Conservation (phyloP, 2,113 vertebrate species). For the Chaetodon trifascialis region DNA sequence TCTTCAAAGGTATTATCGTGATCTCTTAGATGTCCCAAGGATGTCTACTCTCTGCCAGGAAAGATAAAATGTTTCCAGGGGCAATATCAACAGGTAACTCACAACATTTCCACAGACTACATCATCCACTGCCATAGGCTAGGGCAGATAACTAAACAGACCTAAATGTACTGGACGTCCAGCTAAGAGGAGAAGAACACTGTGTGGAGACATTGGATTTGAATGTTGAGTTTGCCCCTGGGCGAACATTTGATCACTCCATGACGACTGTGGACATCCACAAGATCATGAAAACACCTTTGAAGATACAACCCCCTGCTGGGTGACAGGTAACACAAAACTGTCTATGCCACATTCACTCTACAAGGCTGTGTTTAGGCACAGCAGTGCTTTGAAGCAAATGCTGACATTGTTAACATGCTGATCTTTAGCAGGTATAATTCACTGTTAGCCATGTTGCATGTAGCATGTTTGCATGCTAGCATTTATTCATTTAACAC, state of each 20-base stretch:
- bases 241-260: slow-evolving; percentile 5
- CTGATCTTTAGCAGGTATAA: neutral
- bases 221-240: neutral
- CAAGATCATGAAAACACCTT: slow-evolving; percentile 8
- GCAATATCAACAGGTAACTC: slow-evolving; percentile 7
- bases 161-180: neutral
- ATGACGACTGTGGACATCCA: neutral
- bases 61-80: slow-evolving; percentile 25
- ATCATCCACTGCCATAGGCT: neutral
- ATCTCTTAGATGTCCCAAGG: neutral
- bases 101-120: neutral
- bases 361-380: neutral
- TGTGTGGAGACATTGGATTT: neutral
- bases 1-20: slow-evolving; percentile 28
- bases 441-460: too few relatives aligned
- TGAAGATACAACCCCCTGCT: neutral
- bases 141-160: neutral
- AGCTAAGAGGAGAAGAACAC: neutral
- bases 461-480: too few relatives aligned
- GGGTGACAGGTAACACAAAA: neutral
- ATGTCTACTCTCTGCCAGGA: slow-evolving; percentile 4
- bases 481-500: neutral
- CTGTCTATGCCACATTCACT: neutral
- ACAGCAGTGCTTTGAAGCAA: neutral
- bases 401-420: neutral